Evolutionary conservation across 2,113 vertebrate genomes (phyloP), one percentile per base, ranked within the genome.

Genomic region (Ellobius talpinus): DNA sequence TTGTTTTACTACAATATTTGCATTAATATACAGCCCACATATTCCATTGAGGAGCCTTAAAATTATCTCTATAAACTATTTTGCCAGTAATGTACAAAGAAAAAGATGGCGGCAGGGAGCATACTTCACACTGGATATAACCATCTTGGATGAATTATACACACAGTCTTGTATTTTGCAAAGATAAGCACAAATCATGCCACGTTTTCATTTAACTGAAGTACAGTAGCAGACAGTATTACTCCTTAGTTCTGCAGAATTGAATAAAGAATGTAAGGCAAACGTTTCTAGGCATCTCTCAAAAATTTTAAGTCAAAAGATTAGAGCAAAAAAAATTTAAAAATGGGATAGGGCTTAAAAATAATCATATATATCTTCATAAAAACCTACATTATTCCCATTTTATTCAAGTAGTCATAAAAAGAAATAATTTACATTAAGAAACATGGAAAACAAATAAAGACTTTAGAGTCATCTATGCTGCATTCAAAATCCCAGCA

Each of bases 1-100:
- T 86, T 97, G 65, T 12, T 91, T 86, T 97, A 58, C 52, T 96
- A 82, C 52, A 87, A 10, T 73, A 87, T 91, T 86, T 94, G 8
- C 23, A 91, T 85, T 74, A 91, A 89, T 63, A 93, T 7, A 73
- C 26, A 89, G 33, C 36, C 19, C 94, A 55, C 73, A 91, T 26
- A 79, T 78, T 94, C 31, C 72, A 85, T 12, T 2, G 72, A 31
- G 31, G 66, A 94, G 47, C 72, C 74, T 87, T 88, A 78, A 63
- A 79, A 91, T 91, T 77, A 31, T 47, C 45, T 91, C 82, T 76
- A 70, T 39, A 16, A 72, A 87, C 29, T 74, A n/a, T 33, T 86
- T 58, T 96, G 70, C 14, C 84, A 89, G 23, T 84, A 91, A 88
- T 24, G 94, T 55, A 72, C 33, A 87, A 12, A 84, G 55, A 81